phyloP scores from a whole-genome alignment of 2,113 vertebrate genomes.

The Bos indicus region DNA sequence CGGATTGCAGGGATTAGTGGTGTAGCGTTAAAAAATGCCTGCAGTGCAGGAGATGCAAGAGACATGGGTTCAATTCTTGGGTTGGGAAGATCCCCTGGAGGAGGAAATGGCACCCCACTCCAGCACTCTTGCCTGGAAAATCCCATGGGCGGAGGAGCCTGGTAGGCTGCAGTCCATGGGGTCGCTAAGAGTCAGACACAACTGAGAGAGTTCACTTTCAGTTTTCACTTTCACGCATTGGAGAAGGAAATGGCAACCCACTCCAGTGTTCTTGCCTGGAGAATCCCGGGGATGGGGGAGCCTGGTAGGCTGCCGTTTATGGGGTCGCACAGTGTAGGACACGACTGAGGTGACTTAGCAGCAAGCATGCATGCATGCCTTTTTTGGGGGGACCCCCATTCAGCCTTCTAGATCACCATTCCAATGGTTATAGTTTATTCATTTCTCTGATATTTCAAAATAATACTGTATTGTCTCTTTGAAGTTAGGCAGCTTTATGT shows the following conservation, averaged over 20 bases:
- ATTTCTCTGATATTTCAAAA: conserved; percentile 26
- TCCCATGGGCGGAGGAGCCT: no score
- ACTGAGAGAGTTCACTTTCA: no score
- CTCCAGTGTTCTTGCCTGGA: background rate
- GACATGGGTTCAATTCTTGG: background rate
- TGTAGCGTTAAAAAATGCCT: background rate
- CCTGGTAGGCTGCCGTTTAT: background rate
- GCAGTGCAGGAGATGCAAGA: background rate
- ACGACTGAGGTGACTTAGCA: no score
- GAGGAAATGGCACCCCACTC: background rate
- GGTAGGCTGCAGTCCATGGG: no score
- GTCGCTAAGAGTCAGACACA: no score
- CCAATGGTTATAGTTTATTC: background rate
- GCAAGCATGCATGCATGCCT: background rate
- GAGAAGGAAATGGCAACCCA: background rate
- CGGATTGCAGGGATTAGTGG: background rate
- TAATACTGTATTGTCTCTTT: conserved; percentile 29
- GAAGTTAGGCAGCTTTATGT: background rate
- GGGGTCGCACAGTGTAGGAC: background rate
- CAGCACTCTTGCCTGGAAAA: no score
- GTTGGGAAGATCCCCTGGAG: background rate
- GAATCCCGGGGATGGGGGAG: background rate
- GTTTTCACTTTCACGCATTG: no score
- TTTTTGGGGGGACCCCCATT: background rate
- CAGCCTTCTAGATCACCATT: background rate